Conservation (phyloP, 1,140 invertebrate species). For the Aradophagus sp. region DNA sequence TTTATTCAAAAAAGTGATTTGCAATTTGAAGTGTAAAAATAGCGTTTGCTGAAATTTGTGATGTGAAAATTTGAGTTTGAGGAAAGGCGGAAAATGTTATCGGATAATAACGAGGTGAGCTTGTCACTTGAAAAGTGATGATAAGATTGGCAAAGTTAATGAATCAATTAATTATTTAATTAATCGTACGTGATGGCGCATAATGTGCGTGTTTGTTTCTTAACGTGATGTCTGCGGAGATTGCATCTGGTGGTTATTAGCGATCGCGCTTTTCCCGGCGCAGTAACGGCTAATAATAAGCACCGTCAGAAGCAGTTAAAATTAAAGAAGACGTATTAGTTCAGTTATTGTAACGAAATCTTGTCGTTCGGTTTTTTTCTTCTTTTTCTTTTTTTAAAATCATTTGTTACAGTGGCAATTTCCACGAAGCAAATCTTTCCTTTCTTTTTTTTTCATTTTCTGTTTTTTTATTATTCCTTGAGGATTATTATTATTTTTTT, state of each 20-base stretch:
- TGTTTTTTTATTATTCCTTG: too few species aligned
- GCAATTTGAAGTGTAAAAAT: too few species aligned
- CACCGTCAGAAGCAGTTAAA: conserved; percentile 38
- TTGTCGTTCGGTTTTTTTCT: conserved; percentile 8
- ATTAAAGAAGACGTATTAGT: conserved; percentile 44
- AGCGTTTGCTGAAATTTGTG: too few species aligned
- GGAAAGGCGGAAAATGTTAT: too few species aligned
- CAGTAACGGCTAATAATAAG: conserved; percentile 37
- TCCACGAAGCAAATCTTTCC: too few species aligned
- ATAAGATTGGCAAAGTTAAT: conserved; percentile 6
- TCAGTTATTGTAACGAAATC: conserved; percentile 1
- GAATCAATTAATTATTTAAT: conserved; percentile 28
- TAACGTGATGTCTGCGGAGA: conserved; percentile 16
- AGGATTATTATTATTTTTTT: too few species aligned
- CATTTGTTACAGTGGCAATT: too few species aligned
- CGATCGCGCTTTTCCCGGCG: conserved; percentile 16
- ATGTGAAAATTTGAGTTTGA: too few species aligned
- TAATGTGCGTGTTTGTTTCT: conserved; percentile 30
- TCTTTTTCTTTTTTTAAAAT: too few species aligned
- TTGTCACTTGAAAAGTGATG: background rate
- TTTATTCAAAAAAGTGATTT: too few species aligned
- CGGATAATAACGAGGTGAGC: too few species aligned
- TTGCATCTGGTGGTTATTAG: conserved; percentile 30
- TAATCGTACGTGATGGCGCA: conserved; percentile 5
- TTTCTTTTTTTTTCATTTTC: too few species aligned